Evolutionary conservation across 2,113 vertebrate genomes (phyloP).

Genomic region (Lagenorhynchus albirostris): DNA sequence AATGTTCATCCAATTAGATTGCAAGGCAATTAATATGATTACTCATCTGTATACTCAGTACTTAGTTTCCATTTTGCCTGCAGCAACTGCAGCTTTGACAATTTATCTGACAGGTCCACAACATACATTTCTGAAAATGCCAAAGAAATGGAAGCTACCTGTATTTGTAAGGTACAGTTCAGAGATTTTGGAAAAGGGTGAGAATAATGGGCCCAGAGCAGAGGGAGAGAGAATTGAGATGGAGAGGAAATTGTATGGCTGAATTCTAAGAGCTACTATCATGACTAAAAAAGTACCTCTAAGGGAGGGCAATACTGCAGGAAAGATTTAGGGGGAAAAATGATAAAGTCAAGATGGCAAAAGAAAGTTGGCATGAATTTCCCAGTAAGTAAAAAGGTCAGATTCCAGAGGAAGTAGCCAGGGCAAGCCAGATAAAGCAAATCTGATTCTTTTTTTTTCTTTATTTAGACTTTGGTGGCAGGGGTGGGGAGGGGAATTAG

Average conservation of each 20-base stretch:
- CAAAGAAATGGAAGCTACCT: not conserved
- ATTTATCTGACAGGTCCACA: not conserved
- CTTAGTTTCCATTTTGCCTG: constrained; percentile 16
- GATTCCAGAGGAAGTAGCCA: not conserved
- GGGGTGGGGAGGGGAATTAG: not conserved
- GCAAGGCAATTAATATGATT: constrained; percentile 24
- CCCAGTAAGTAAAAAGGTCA: constrained; percentile 6
- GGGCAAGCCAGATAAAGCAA: not conserved
- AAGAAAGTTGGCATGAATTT: not conserved
- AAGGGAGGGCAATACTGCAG: not conserved
- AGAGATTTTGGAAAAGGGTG: not conserved
- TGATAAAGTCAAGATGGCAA: not conserved
- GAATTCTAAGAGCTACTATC: not conserved
- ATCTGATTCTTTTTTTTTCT: not conserved
- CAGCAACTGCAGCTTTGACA: constrained; percentile 35
- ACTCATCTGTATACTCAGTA: not conserved
- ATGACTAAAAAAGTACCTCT: not conserved
- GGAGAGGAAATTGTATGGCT: not conserved
- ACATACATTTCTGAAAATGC: constrained; percentile 40
- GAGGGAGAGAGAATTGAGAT: not conserved
- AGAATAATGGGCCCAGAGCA: not conserved
- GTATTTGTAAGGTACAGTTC: not conserved
- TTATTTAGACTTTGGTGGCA: not conserved
- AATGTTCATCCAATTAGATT: constrained; percentile 27
- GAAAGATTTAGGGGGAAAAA: not conserved